Conservation (phyloP, 2,888 invertebrate species). For the Malthinus flaveolus region DNA sequence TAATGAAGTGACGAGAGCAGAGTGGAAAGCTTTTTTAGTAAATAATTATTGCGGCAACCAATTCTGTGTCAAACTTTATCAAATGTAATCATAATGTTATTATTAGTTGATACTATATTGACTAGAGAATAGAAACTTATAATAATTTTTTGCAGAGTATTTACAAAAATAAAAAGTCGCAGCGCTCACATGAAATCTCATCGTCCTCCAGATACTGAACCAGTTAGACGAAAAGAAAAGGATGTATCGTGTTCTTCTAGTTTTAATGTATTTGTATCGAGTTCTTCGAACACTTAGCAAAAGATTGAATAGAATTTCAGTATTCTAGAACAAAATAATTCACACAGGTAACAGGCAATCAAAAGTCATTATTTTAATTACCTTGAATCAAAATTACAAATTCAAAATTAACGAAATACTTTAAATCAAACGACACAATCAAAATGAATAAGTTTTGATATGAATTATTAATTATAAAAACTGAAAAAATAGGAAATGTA, state of each 20-base stretch:
- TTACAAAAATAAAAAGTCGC: slow-evolving; percentile 97
- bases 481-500: slow-evolving; percentile 24
- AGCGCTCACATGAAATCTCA: slow-evolving; percentile 99
- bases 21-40: too few relatives aligned
- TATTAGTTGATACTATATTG: too few relatives aligned
- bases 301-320: slow-evolving; percentile 15
- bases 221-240: slow-evolving; percentile 47
- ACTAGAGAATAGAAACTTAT: too few relatives aligned
- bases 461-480: slow-evolving; percentile 8
- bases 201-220: slow-evolving; percentile 84
- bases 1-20: too few relatives aligned
- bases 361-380: slow-evolving; percentile 35
- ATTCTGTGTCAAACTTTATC: too few relatives aligned
- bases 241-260: slow-evolving; percentile 37
- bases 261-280: slow-evolving; percentile 49
- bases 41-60: too few relatives aligned
- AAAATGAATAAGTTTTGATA: slow-evolving; percentile 24
- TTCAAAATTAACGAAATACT: slow-evolving; percentile 11
- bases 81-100: too few relatives aligned
- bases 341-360: slow-evolving; percentile 50
- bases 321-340: slow-evolving; percentile 17
- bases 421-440: slow-evolving; percentile 42
- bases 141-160: slow-evolving; percentile 73
- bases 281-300: slow-evolving; percentile 52
- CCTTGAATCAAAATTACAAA: slow-evolving; percentile 33